These are phyloP conservation scores for Nycticryphes semicollaris DNA, from an alignment of 2,113 vertebrate species.

Conservation along the genomic window DNA sequence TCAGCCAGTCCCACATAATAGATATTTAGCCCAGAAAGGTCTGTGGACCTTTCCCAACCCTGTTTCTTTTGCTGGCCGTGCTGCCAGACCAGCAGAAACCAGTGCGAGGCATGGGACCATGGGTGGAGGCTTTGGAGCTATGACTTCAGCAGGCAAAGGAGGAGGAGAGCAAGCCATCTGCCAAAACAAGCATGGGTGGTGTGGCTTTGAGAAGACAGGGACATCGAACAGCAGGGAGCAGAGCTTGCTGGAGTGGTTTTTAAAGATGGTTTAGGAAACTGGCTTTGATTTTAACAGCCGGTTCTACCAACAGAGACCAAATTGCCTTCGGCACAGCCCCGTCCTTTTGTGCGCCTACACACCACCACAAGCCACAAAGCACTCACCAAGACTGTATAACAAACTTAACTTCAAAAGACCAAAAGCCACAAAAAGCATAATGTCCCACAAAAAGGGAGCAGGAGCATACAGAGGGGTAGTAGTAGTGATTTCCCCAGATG, in stretches of 20 bases:
- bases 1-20: neutral
- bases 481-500: neutral
- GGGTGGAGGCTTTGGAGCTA: constrained; percentile 8
- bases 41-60: neutral
- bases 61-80: neutral
- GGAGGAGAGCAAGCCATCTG: neutral
- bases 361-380: constrained; percentile 46
- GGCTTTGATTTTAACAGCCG: constrained; percentile 61
- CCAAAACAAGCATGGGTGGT: constrained; percentile 40
- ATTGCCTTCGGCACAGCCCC: constrained; percentile 18
- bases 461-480: neutral
- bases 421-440: constrained; percentile 45
- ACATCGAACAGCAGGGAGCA: neutral
- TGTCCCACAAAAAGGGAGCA: constrained; percentile 46
- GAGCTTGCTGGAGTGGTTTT: constrained; percentile 49
- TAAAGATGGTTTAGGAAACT: constrained; percentile 38
- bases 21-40: neutral
- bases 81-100: neutral
- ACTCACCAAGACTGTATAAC: constrained; percentile 38
- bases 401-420: constrained; percentile 56
- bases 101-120: neutral
- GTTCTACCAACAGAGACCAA: constrained; percentile 53
- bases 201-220: constrained; percentile 19
- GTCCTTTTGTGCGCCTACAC: constrained; percentile 56
- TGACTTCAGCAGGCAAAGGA: neutral